Percentiles rank a stretch among this genome's conserved stretches.
phyloP scores from a whole-genome alignment of 2,797 vertebrate species.

The Caiman crocodilus region DNA sequence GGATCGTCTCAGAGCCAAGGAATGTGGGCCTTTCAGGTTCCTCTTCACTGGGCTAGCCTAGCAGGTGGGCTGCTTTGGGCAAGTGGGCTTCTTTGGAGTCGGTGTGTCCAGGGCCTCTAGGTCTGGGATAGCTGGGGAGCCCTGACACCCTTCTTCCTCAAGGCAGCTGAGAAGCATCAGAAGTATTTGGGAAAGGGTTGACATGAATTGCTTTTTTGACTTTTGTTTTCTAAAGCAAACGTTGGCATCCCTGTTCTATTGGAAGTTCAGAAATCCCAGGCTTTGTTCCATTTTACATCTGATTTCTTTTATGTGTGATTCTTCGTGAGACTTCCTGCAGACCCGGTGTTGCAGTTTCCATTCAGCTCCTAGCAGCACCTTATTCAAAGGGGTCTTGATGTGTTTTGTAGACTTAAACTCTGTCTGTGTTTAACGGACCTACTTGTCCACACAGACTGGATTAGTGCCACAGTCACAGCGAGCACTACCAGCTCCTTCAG shows the following conservation, averaged over 20 bases:
- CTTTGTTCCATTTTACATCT: not conserved
- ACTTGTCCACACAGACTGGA: not conserved
- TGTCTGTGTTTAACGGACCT: not conserved
- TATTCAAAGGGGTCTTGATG: not conserved
- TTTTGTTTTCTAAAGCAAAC: not conserved
- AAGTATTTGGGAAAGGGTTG: not conserved
- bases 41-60: not conserved
- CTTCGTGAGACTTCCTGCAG: too few species aligned
- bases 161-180: not conserved
- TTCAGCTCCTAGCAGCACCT: not conserved
- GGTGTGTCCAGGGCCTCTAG: not conserved
- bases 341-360: not conserved
- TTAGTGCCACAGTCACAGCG: not conserved
- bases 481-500: not conserved
- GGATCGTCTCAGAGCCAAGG: not conserved
- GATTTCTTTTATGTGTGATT: not conserved
- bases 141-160: too few species aligned
- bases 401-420: not conserved
- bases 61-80: not conserved
- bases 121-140: too few species aligned
- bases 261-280: not conserved
- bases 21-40: not conserved
- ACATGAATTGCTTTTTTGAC: too few species aligned
- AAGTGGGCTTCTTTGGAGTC: not conserved
- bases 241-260: not conserved